Evolutionary conservation across 92 coral and sea anemone species (phyloP).

Genomic region (Paragorgia papillata): DNA sequence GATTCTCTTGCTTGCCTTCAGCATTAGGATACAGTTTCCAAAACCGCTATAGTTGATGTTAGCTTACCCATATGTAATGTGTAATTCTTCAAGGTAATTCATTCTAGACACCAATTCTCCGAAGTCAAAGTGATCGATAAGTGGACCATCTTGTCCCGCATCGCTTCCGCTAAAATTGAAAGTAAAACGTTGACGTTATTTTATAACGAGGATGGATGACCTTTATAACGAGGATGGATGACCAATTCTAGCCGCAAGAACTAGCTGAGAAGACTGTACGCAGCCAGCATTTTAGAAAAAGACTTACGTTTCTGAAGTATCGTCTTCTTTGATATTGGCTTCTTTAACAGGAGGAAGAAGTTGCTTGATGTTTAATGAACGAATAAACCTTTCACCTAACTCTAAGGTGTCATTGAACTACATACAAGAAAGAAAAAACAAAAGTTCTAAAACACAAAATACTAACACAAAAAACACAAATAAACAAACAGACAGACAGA

Average conservation of each 20-base stretch:
- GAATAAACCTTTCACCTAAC: constrained; percentile 76
- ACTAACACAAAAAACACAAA: not conserved
- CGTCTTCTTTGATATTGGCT: constrained; percentile 84
- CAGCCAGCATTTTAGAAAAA: not conserved
- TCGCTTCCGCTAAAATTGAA: constrained; percentile 77
- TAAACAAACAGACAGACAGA: no score
- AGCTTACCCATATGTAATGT: constrained; percentile 90
- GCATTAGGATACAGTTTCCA: no score
- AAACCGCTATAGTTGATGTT: no score
- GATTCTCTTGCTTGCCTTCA: no score
- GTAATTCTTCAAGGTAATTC: constrained; percentile 78
- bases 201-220: no score
- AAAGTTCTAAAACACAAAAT: not conserved
- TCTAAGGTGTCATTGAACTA: constrained; percentile 86
- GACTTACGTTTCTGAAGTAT: constrained; percentile 97
- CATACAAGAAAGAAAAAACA: not conserved
- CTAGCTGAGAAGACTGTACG: not conserved
- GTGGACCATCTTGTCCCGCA: constrained; percentile 95
- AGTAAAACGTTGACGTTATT: no score
- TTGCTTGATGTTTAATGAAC: constrained; percentile 76
- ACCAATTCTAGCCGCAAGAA: no score
- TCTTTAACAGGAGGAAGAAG: constrained; percentile 97
- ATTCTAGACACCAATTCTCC: constrained; percentile 76
- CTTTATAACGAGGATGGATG: no score
- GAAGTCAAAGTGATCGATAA: constrained; percentile 94